Evolutionary conservation across 2,113 vertebrate genomes (phyloP).

Genomic region (Hemiprocne comata): DNA sequence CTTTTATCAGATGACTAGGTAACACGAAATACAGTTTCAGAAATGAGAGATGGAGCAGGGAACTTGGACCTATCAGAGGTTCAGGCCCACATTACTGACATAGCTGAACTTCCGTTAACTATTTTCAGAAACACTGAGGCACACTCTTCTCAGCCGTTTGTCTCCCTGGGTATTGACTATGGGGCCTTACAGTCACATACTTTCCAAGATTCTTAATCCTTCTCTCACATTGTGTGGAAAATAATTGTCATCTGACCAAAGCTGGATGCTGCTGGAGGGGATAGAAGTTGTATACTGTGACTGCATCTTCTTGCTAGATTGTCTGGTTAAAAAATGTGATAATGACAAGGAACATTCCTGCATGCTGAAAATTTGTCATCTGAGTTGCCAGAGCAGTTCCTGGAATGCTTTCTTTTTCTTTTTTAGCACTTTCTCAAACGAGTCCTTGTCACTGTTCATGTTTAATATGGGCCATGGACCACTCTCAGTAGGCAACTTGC

Average conservation of each 20-base stretch:
- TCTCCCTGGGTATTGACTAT: neutral
- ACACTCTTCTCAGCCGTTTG: neutral
- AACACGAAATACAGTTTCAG: neutral
- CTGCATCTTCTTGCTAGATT: neutral
- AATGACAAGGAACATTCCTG: neutral
- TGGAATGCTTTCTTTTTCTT: neutral
- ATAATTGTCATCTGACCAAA: neutral
- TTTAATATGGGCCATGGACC: neutral
- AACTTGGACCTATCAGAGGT: neutral
- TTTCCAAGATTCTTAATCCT: neutral
- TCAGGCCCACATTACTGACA: neutral
- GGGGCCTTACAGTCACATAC: neutral
- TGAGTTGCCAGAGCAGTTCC: neutral
- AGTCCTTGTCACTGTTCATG: neutral
- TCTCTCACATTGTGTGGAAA: neutral
- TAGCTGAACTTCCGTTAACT: neutral
- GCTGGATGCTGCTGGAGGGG: neutral
- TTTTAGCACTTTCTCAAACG: neutral
- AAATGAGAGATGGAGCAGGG: neutral
- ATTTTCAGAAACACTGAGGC: neutral
- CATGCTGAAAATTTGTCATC: neutral
- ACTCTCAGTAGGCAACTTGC: neutral
- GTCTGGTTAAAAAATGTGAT: neutral
- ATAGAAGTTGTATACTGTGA: neutral
- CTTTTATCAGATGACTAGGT: neutral